A percentile compares a stretch with the other conserved stretches of the same genome.
These are phyloP conservation scores for Smittia sp. DNA, from an alignment of 2,888 invertebrate species.

Conservation along the genomic window DNA sequence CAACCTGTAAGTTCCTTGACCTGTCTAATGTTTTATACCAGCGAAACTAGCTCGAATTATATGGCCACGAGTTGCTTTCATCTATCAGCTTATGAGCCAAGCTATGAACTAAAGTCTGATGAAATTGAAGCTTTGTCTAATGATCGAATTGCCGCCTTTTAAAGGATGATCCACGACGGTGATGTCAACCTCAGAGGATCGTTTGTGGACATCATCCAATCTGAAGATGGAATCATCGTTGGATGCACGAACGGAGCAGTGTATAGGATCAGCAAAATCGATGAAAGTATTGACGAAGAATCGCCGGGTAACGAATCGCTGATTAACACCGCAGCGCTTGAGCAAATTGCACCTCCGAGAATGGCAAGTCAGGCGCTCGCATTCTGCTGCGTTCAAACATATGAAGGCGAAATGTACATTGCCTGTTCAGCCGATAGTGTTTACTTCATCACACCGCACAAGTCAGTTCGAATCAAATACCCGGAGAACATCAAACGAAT, in stretches of 20 bases:
- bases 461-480: background rate
- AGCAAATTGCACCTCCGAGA: no score
- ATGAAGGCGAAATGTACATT: background rate
- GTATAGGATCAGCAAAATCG: conserved; percentile 45
- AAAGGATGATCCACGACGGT: conserved; percentile 46
- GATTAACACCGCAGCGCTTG: no score
- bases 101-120: no score
- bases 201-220: conserved; percentile 48
- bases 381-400: conserved; percentile 1
- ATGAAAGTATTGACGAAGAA: background rate
- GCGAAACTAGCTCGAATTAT: no score
- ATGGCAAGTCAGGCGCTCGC: background rate
- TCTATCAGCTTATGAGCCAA: no score
- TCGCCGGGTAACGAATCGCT: no score
- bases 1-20: conserved; percentile 45
- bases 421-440: background rate
- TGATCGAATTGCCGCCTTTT: no score
- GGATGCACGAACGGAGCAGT: conserved; percentile 50
- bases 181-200: conserved; percentile 46
- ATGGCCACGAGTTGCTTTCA: no score
- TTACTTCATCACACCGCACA: background rate
- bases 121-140: no score
- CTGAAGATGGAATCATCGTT: conserved; percentile 47
- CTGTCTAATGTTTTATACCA: no score
- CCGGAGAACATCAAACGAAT: conserved; percentile 44